phyloP scores from a whole-genome alignment of 2,113 vertebrate species.

The Notarius quadriscutis region DNA sequence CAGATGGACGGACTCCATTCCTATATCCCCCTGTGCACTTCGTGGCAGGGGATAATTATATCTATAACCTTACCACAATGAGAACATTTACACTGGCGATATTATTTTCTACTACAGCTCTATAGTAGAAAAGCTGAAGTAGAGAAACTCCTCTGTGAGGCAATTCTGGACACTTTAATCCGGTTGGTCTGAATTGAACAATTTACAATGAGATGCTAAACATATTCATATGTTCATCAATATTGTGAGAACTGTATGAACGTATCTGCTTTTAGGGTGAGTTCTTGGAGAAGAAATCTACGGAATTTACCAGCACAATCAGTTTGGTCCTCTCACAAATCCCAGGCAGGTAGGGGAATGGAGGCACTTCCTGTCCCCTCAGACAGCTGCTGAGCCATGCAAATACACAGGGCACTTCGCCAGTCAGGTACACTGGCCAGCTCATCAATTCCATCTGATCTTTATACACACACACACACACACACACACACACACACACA shows the following conservation, averaged over 20 bases:
- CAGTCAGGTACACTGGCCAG: constrained; percentile 80
- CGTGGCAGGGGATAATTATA: background rate
- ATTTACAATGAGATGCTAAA: background rate
- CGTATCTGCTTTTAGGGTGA: background rate
- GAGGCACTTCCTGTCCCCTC: constrained; percentile 75
- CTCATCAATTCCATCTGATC: constrained; percentile 88
- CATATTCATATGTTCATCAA: background rate
- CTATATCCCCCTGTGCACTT: too few species aligned
- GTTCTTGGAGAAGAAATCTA: background rate
- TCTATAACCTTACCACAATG: background rate
- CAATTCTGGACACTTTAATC: background rate
- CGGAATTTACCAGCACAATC: constrained; percentile 82
- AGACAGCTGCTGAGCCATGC: constrained; percentile 90
- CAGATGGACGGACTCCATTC: too few species aligned
- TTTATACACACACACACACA: constrained; percentile 55
- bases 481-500: background rate
- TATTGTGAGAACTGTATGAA: background rate
- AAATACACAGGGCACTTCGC: constrained; percentile 88
- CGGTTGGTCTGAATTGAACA: background rate
- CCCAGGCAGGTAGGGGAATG: constrained; percentile 88
- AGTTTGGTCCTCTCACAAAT: constrained; percentile 92
- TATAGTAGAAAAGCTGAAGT: background rate
- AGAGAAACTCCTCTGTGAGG: background rate
- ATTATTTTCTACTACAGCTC: background rate
- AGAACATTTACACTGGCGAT: background rate